Evolutionary conservation across 2,888 invertebrate species (phyloP).

Genomic region (Patella ulyssiponensis): DNA sequence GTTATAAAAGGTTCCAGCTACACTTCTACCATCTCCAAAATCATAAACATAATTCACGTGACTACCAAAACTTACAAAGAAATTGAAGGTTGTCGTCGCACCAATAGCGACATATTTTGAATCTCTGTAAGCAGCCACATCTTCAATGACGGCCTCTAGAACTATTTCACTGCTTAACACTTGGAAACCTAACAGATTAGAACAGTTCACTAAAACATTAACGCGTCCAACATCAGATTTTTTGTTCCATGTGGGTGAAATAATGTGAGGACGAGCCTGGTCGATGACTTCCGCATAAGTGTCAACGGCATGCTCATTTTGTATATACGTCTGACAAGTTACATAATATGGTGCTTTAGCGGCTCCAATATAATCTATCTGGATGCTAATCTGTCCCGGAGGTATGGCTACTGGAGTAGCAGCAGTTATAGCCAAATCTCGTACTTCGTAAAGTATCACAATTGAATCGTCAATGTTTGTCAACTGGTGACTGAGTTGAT

Average conservation of each 20-base stretch:
- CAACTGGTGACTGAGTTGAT: conserved; percentile 29
- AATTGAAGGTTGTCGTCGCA: conserved; percentile 33
- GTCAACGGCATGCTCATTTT: neutral
- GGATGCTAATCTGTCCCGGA: conserved; percentile 30
- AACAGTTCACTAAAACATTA: conserved; percentile 42
- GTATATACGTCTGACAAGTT: conserved; percentile 24
- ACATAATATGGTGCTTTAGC: conserved; percentile 39
- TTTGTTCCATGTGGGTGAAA: conserved; percentile 19
- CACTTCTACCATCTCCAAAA: conserved; percentile 38
- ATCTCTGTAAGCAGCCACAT: conserved; percentile 30
- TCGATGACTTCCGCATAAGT: conserved; percentile 16
- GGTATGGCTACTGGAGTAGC: conserved; percentile 38
- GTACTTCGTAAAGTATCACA: conserved; percentile 41
- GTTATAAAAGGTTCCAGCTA: conserved; percentile 26
- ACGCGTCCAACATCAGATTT: conserved; percentile 36
- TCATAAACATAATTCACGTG: conserved; percentile 39
- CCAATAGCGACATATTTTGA: conserved; percentile 35
- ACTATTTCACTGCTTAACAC: conserved; percentile 36
- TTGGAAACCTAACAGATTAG: conserved; percentile 43
- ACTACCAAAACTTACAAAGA: conserved; percentile 39
- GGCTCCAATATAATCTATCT: conserved; percentile 28
- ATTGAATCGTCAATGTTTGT: conserved; percentile 25
- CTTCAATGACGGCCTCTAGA: conserved; percentile 41
- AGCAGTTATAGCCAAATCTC: conserved; percentile 33
- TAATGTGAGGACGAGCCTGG: neutral